Evolutionary conservation across 1,140 invertebrate genomes (phyloP).

Genomic region (Penaeus indicus): DNA sequence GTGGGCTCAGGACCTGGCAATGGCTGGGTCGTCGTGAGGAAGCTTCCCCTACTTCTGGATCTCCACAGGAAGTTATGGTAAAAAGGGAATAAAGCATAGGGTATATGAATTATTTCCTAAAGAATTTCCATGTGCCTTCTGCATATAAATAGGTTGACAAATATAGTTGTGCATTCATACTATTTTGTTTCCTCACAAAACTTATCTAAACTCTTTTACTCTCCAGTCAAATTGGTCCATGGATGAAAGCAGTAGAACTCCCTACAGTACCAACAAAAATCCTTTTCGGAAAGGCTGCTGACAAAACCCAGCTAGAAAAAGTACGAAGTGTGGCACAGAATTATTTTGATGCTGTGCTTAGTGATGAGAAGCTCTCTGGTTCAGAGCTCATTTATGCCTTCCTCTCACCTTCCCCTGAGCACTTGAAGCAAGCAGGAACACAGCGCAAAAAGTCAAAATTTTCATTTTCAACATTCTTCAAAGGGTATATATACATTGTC

Average conservation of each 20-base stretch:
- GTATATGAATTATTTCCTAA: not conserved
- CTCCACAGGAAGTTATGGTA: slow-evolving; percentile 82
- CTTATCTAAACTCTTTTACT: slow-evolving; percentile 6
- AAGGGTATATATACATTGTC: slow-evolving; percentile 75
- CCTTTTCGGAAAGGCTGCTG: slow-evolving; percentile 74
- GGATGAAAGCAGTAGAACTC: slow-evolving; percentile 84
- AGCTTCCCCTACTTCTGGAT: slow-evolving; percentile 85
- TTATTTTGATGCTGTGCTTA: slow-evolving; percentile 81
- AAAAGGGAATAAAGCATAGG: not conserved
- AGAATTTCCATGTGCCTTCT: not conserved
- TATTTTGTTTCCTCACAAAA: not conserved
- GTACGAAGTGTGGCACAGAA: slow-evolving; percentile 86
- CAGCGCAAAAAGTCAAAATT: slow-evolving; percentile 84
- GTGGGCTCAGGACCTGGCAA: slow-evolving; percentile 28
- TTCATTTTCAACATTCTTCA: slow-evolving; percentile 87
- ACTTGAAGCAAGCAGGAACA: slow-evolving; percentile 82
- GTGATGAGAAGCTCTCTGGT: slow-evolving; percentile 87
- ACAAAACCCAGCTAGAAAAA: slow-evolving; percentile 74
- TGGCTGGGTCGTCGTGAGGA: slow-evolving; percentile 85
- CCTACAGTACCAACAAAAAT: slow-evolving; percentile 79
- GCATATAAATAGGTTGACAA: not conserved
- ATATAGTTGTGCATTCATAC: not conserved
- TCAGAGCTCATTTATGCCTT: slow-evolving; percentile 91
- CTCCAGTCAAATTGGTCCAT: slow-evolving; percentile 78
- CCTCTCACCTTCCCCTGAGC: slow-evolving; percentile 89